Base-by-base conservation (phyloP, 2,113 vertebrate genomes). In the Nannospalax galili region DNA sequence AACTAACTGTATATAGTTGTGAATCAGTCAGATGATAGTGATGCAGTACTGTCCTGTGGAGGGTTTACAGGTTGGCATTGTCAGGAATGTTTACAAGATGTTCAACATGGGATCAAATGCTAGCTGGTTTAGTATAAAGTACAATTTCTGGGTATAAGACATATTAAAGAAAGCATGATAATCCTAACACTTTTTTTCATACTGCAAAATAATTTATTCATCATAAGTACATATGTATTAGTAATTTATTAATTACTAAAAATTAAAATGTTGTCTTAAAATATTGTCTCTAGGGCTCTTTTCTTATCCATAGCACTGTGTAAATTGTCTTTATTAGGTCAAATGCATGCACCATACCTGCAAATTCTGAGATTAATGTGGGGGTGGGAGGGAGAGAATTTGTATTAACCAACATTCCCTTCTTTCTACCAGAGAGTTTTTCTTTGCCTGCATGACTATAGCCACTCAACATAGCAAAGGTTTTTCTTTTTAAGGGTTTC, bases 121-220 rank as follows among this genome's bases (percentile, higher is more conserved):
- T 87, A 30, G 7, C n/a, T 65, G 26, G 28, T 32, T 73, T 60
- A 56, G 12, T 26, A 14, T 45, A n/a, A 75, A 37, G 58, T 52
- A 35, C 2, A 72, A 10, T 45, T 80, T 15, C 56, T 8, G 28
- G 3, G 4, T 42, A n/a, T 30, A 48, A 58, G 19, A 67, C 42
- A 17, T 19, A 58, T 72, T 77, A 30, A 72, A 77, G 94, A 91
- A 75, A 94, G 45, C 52, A 90, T 5, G 5, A 48, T 65, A 60
- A 2, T 64, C 4, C 40, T 64, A 30, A 77, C 16, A 86, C 12
- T 22, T n/a, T n/a, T n/a, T n/a, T n/a, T 74, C 69, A 91, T 91
- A 96, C 64, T 91, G 65, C 52, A 52, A 93, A 95, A 96, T 96
- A 92, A 95, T 94, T 94, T 96, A 97, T 96, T 97, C 85, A 96